These are phyloP conservation scores for Harpegnathos saltator DNA, from an alignment of 1,140 invertebrate species.

Conservation along the genomic window DNA sequence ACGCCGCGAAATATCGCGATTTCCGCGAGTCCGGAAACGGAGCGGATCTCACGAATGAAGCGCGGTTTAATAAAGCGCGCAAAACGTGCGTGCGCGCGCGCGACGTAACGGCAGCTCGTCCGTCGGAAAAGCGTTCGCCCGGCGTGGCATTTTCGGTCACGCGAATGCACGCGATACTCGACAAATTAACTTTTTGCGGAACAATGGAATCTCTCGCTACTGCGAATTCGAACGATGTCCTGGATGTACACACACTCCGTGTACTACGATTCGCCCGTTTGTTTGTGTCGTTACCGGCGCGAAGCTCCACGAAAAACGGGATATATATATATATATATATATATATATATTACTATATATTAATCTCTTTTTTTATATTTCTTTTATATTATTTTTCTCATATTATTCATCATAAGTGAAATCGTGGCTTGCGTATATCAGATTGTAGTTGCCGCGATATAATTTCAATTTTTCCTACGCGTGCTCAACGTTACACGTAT, in stretches of 20 bases:
- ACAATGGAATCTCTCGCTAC: conserved; percentile 43
- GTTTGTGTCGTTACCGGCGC: conserved; percentile 18
- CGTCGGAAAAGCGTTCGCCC: conserved; percentile 22
- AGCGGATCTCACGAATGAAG: conserved; percentile 26
- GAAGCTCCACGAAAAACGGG: background rate
- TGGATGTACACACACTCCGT: conserved; percentile 7
- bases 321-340: conserved; percentile 3
- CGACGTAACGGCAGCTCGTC: conserved; percentile 16
- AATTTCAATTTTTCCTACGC: no score
- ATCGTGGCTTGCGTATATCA: no score
- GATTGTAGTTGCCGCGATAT: no score
- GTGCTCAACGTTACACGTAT: no score
- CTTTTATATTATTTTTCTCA: no score
- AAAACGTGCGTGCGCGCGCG: background rate
- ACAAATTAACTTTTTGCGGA: conserved; percentile 61
- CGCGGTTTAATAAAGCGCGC: conserved; percentile 50
- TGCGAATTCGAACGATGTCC: conserved; percentile 42
- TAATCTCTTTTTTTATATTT: no score
- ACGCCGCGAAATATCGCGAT: conserved; percentile 10
- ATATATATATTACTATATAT: background rate
- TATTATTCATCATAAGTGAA: no score
- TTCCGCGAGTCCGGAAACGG: background rate
- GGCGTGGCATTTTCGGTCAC: conserved; percentile 6
- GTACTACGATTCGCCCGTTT: conserved; percentile 24
- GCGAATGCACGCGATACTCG: conserved; percentile 8